Evolutionary conservation across 2,113 vertebrate genomes (phyloP), one percentile per base, ranked within the genome.

Genomic region (Plecotus auritus): DNA sequence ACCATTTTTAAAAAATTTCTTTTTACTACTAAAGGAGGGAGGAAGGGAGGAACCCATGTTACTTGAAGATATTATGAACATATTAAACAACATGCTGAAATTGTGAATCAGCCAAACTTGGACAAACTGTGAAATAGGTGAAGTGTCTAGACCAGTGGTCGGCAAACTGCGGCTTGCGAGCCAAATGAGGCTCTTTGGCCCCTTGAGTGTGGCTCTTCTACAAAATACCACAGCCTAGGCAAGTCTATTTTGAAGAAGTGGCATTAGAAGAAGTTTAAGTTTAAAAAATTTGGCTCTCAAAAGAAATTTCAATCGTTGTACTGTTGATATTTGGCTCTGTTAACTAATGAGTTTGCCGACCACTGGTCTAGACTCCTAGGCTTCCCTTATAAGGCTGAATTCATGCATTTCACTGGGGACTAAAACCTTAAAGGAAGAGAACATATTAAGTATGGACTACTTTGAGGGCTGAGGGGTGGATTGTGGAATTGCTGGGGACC

Each of bases 371-470:
- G 26, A 64, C 4, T 8, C 35, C 10, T 59, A 69, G n/a, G 3
- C 9, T 91, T 93, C 56, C 14, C 49, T 77, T 51, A 3, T n/a
- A 85, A 47, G 11, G 16, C 42, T 85, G 32, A 82, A 91, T 90
- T 80, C 9, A 70, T 67, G 56, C 76, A 80, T 80, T 30, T 93
- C 40, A 40, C 2, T 69, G 40, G 61, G 40, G 20, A 87, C 54
- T 88, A 47, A 92, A 87, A 80, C 56, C 35, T 91, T 84, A 85
- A 69, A 66, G 86, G 77, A 93, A 85, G 45, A 90, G 17, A 88
- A 69, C 35, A 59, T 61, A 49, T 76, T 20, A 78, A 89, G 70
- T 84, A 14, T 20, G 83, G 91, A 73, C 18, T 90, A 87, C 8
- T 76, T 72, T 30, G 18, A n/a, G 42, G 28, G 14, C 0, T 73